phyloP scores from a whole-genome alignment of 2,888 invertebrate genomes.

The Heteropelma amictum region DNA sequence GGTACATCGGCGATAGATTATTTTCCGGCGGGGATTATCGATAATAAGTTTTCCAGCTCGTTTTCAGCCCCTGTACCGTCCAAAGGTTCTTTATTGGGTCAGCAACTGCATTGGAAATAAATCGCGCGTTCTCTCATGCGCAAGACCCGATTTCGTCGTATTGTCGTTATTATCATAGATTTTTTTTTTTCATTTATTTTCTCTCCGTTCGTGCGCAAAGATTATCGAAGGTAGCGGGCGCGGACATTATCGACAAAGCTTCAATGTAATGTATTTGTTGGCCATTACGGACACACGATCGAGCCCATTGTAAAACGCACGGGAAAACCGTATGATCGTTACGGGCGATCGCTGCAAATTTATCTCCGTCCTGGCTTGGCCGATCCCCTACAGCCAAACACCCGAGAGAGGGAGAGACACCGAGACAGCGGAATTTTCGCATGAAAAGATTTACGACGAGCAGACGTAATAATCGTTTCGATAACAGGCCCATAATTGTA shows the following conservation, averaged over 20 bases:
- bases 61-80: background rate
- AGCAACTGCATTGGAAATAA: conserved; percentile 16
- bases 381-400: background rate
- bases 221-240: background rate
- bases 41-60: background rate
- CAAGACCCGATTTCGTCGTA: conserved; percentile 9
- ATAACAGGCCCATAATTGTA: background rate
- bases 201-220: background rate
- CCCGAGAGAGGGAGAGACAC: too few species aligned
- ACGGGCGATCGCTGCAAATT: background rate
- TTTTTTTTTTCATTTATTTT: background rate
- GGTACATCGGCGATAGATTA: background rate
- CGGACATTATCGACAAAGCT: background rate
- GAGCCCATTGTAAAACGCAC: background rate
- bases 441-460: conserved; percentile 11
- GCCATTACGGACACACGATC: conserved; percentile 15
- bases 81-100: conserved; percentile 30
- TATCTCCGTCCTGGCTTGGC: background rate
- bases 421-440: background rate
- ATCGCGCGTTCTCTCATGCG: conserved; percentile 24
- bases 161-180: too few species aligned
- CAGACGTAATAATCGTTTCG: background rate
- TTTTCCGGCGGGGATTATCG: background rate
- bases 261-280: background rate
- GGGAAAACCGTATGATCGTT: conserved; percentile 8